These are phyloP conservation scores for Acanthurus leucopareius DNA, from an alignment of 2,797 vertebrate species.

Conservation along the genomic window DNA sequence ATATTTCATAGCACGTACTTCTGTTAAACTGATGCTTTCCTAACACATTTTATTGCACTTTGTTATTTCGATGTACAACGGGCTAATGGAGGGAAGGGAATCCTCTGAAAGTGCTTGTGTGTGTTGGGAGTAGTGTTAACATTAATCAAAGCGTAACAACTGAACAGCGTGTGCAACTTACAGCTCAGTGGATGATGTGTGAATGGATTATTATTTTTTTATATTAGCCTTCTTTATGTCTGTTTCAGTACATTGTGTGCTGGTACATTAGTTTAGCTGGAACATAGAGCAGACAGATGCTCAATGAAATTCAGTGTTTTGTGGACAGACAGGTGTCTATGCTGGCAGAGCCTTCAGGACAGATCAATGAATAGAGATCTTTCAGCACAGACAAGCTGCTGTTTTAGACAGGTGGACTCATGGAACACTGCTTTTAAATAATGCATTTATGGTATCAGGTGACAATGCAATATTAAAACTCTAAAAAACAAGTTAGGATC, in stretches of 20 bases:
- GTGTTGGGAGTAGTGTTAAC: constrained; percentile 5
- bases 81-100: constrained; percentile 40
- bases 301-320: constrained; percentile 32
- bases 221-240: constrained; percentile 17
- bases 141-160: constrained; percentile 39
- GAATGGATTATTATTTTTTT: constrained; percentile 17
- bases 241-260: constrained; percentile 16
- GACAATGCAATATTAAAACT: background rate
- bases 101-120: constrained; percentile 28
- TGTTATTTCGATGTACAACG: constrained; percentile 21
- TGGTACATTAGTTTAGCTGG: background rate
- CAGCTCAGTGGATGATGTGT: constrained; percentile 24
- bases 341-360: constrained; percentile 15
- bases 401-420: constrained; percentile 6
- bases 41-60: constrained; percentile 46
- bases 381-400: constrained; percentile 26
- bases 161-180: constrained; percentile 24
- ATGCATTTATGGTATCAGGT: background rate
- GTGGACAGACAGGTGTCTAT: constrained; percentile 24
- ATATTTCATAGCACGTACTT: constrained; percentile 75
- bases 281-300: constrained; percentile 19
- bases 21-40: constrained; percentile 47
- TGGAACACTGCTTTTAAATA: background rate
- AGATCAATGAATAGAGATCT: constrained; percentile 41
- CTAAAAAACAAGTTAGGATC: constrained; percentile 6